These are phyloP conservation scores for Drosophila histrio DNA, from an alignment of 2,888 invertebrate species.

Conservation along the genomic window DNA sequence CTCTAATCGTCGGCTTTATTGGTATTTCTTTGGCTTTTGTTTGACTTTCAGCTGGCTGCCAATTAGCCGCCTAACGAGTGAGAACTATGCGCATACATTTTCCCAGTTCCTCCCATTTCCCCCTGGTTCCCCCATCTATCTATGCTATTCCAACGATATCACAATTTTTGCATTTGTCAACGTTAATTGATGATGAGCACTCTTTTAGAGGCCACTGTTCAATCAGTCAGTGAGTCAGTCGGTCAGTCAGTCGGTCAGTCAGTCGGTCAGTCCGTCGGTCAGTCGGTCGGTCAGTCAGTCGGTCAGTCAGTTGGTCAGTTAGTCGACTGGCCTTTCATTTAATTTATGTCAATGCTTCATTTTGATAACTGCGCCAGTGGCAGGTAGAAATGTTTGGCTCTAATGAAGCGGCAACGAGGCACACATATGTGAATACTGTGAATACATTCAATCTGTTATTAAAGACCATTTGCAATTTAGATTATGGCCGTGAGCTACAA, in stretches of 20 bases:
- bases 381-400: slow-evolving; percentile 31
- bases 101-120: background rate
- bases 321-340: slow-evolving; percentile 48
- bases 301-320: slow-evolving; percentile 10
- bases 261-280: slow-evolving; percentile 20
- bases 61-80: slow-evolving; percentile 62
- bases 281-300: slow-evolving; percentile 19
- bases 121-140: background rate
- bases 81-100: slow-evolving; percentile 12
- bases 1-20: slow-evolving; percentile 68
- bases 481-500: slow-evolving; percentile 49
- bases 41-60: slow-evolving; percentile 70
- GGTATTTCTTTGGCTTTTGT: slow-evolving; percentile 75
- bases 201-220: slow-evolving; percentile 58
- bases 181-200: slow-evolving; percentile 76
- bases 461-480: slow-evolving; percentile 60
- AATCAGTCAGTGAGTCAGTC: no score
- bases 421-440: slow-evolving; percentile 13
- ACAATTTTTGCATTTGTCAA: slow-evolving; percentile 72
- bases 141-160: background rate
- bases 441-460: slow-evolving; percentile 45
- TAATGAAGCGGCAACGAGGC: slow-evolving; percentile 42
- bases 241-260: slow-evolving; percentile 19
- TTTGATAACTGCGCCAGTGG: slow-evolving; percentile 56
- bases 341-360: slow-evolving; percentile 69